A percentile compares a stretch with the other conserved stretches of the same genome.
Conservation (phyloP, 2,113 vertebrate genomes). For the Alligator mississippiensis region DNA sequence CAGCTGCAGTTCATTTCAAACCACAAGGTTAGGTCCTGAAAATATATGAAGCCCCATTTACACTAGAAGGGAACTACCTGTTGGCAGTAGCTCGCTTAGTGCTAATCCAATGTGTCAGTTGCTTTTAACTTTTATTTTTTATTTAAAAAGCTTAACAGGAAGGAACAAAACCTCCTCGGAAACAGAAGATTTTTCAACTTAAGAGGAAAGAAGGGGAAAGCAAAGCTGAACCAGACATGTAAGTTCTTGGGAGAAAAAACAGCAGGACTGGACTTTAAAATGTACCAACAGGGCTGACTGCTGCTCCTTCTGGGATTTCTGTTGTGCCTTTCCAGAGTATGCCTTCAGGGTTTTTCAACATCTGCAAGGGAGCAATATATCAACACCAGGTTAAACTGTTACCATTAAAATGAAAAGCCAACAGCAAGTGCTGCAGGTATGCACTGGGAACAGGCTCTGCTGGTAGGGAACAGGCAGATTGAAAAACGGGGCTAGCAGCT, state of each 20-base stretch:
- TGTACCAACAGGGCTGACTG: neutral
- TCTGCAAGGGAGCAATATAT: neutral
- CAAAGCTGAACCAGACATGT: neutral
- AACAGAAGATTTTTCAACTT: neutral
- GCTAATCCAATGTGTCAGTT: neutral
- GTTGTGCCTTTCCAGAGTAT: neutral
- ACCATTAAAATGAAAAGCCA: neutral
- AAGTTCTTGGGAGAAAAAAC: neutral
- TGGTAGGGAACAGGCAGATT: neutral
- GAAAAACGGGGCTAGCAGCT: neutral
- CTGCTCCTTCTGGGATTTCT: neutral
- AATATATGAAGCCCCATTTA: neutral
- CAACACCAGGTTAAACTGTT: neutral
- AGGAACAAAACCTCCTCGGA: neutral
- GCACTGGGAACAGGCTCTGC: neutral
- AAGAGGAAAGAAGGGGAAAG: neutral
- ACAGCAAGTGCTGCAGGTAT: neutral
- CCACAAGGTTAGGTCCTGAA: neutral
- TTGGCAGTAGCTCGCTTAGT: neutral
- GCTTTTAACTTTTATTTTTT: conserved; percentile 3
- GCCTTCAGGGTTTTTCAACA: neutral
- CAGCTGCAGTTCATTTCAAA: neutral
- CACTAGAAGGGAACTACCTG: neutral
- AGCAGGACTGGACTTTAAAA: conserved; percentile 30
- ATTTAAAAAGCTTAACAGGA: conserved; percentile 3